These are phyloP conservation scores for Clarias pachynema DNA, from an alignment of 2,797 vertebrate species.

Conservation along the genomic window DNA sequence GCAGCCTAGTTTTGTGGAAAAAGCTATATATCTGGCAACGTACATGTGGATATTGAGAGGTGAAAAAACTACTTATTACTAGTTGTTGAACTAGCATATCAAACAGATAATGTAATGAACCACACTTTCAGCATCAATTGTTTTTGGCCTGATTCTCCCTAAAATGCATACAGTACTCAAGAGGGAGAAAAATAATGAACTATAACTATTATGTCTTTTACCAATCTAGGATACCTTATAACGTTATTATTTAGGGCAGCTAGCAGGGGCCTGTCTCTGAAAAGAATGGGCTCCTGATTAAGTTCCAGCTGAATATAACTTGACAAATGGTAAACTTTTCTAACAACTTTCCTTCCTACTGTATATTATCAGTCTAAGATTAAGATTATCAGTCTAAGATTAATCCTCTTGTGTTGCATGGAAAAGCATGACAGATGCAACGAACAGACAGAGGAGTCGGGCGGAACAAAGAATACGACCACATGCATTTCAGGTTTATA, in stretches of 20 bases:
- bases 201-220: background rate
- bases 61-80: background rate
- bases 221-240: background rate
- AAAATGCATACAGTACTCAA: no score
- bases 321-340: constrained; percentile 1
- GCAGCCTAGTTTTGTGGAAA: no score
- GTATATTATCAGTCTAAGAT: background rate
- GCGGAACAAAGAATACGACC: background rate
- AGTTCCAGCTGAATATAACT: background rate
- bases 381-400: background rate
- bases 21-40: background rate
- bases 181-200: background rate
- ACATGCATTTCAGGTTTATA: background rate
- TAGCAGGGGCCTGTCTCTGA: background rate
- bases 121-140: background rate
- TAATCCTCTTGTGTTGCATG: background rate
- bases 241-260: background rate
- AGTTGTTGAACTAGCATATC: background rate
- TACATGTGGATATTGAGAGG: background rate
- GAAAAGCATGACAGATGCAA: background rate
- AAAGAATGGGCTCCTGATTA: background rate
- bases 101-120: constrained; percentile 6
- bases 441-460: background rate
- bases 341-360: background rate
- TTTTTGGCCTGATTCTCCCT: background rate